These are phyloP conservation scores for Ginglymostoma cirratum DNA, from an alignment of 2,113 vertebrate genomes.

Conservation along the genomic window DNA sequence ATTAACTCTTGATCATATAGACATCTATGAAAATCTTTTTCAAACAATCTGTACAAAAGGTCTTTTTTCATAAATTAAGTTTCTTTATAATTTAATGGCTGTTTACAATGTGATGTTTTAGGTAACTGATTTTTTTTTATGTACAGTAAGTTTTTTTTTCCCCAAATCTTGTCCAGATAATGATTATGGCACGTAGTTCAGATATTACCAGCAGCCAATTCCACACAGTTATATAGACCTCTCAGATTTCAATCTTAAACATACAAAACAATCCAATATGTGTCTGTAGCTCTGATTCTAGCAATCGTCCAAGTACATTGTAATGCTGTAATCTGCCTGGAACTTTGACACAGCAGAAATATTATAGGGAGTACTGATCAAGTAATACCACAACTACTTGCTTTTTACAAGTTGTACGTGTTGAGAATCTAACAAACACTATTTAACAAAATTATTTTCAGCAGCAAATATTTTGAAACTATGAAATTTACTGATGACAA, in stretches of 20 bases:
- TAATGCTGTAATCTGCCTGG: constrained; percentile 65
- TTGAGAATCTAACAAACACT: constrained; percentile 47
- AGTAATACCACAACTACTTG: constrained; percentile 73
- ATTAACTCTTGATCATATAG: constrained; percentile 91
- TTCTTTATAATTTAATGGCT: constrained; percentile 98
- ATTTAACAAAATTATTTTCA: constrained; percentile 63
- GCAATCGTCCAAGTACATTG: constrained; percentile 56
- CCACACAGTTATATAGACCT: constrained; percentile 64
- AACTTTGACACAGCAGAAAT: constrained; percentile 71
- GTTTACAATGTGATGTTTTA: constrained; percentile 88
- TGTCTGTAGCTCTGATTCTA: constrained; percentile 58
- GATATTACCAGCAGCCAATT: constrained; percentile 81
- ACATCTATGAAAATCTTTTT: constrained; percentile 95
- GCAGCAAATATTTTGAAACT: constrained; percentile 83
- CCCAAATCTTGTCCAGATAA: constrained; percentile 80
- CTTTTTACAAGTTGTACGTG: constrained; percentile 36
- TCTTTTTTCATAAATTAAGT: constrained; percentile 99
- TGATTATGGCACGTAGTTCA: constrained; percentile 92
- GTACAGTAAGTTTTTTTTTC: constrained; percentile 77
- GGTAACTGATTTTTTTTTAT: constrained; percentile 76
- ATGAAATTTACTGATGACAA: constrained; percentile 79
- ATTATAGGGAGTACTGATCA: constrained; percentile 76
- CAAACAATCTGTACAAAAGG: constrained; percentile 94
- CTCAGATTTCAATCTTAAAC: constrained; percentile 63
- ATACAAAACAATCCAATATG: constrained; percentile 70